phyloP scores from a whole-genome alignment of 2,888 invertebrate genomes.

The Podabrus alpinus region DNA sequence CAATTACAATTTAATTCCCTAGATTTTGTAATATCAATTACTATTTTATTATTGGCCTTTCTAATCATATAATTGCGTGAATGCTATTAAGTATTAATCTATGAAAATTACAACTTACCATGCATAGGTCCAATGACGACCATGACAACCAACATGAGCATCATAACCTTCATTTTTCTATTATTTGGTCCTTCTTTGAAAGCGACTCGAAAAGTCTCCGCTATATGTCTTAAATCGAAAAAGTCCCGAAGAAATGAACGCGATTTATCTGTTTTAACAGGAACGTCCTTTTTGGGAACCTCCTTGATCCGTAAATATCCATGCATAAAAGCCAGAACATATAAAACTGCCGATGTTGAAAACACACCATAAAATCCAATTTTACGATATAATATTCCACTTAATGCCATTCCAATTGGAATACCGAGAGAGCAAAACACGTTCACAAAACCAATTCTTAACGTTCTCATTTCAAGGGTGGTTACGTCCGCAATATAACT shows the following conservation, averaged over 20 bases:
- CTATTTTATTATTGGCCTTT: neutral
- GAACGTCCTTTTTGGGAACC: slow-evolving; percentile 60
- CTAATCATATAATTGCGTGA: neutral
- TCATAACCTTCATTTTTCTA: slow-evolving; percentile 71
- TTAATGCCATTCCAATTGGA: slow-evolving; percentile 86
- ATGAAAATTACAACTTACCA: slow-evolving; percentile 62
- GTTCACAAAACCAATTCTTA: slow-evolving; percentile 86
- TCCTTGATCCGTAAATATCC: slow-evolving; percentile 75
- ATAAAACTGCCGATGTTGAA: slow-evolving; percentile 74
- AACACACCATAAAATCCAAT: slow-evolving; percentile 85
- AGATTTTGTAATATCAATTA: neutral
- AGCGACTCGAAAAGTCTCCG: slow-evolving; percentile 78
- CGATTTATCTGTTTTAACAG: slow-evolving; percentile 57
- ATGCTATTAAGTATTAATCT: neutral
- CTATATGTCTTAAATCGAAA: slow-evolving; percentile 76
- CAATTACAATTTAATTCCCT: neutral
- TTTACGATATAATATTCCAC: slow-evolving; percentile 77
- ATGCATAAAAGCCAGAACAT: slow-evolving; percentile 75
- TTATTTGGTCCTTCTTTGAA: slow-evolving; percentile 79
- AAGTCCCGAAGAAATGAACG: slow-evolving; percentile 68
- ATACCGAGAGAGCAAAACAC: slow-evolving; percentile 87
- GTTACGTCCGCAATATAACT: slow-evolving; percentile 89
- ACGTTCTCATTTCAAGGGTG: slow-evolving; percentile 79
- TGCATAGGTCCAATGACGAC: slow-evolving; percentile 85
- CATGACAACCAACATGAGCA: slow-evolving; percentile 80